Evolutionary conservation across 2,888 invertebrate species (phyloP), one percentile per base, ranked within the genome.

Genomic region (Elegia similella): DNA sequence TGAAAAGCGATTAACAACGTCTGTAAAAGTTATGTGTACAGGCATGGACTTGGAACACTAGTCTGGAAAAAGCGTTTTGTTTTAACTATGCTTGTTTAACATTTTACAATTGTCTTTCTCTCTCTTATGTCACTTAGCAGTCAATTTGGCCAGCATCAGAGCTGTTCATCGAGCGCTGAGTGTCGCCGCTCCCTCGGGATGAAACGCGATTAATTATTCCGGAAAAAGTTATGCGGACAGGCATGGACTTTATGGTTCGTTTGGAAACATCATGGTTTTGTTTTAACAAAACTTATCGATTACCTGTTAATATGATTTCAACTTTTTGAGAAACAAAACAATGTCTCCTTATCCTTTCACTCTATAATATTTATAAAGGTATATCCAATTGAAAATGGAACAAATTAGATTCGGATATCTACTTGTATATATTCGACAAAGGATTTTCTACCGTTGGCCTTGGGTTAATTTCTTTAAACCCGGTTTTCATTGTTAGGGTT

Each of bases 151-250:
- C 62, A 59, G 61, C 58, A 61, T 42, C 23, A 23, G 23, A 53
- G 42, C 53, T 64, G 61, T 68, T 69, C 67, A 70, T 66, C 57
- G 59, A 62, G 64, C 58, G 62, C 72, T 79, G 82, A 83, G 84
- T 81, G 79, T 77, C 73, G 69, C 68, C 73, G 61, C 58, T 72
- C 68, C 65, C 68, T 60, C 62, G 75, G 75, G 73, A 72, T 67
- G 67, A 73, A 72, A 30, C 67, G 66, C 79, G 78, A 84, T 82
- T 86, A 86, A 84, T 84, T 80, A 79, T 74, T 76, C 80, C 77
- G 72, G 77, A 75, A 76, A 78, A 82, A 82, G 76, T 78, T 81
- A 72, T 70, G 66, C 62, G 38, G 13, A 55, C 81, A 80, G 84
- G 70, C n/a, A 52, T 65, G 83, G 66, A 76, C 52, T 74, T n/a